Percentiles rank a stretch among this genome's conserved stretches.
phyloP scores from a whole-genome alignment of 2,888 invertebrate species.

The Acrobasis consociella region DNA sequence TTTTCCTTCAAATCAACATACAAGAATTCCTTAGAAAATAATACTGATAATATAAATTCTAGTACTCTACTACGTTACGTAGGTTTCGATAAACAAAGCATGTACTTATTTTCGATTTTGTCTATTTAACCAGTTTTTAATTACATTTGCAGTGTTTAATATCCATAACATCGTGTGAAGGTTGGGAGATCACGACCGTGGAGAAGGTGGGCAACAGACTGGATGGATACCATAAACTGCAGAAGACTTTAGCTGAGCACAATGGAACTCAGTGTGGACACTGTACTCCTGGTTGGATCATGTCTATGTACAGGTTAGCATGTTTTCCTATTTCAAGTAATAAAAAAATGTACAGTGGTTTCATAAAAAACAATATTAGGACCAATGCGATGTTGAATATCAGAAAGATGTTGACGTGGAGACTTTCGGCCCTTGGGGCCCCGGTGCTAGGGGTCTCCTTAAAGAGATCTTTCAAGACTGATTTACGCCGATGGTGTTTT shows the following conservation, averaged over 20 bases:
- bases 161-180: conserved; percentile 82
- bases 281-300: conserved; percentile 89
- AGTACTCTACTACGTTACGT: background rate
- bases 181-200: conserved; percentile 86
- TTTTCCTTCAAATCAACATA: too few relatives aligned
- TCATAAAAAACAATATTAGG: too few relatives aligned
- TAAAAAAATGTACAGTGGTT: too few relatives aligned
- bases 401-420: too few relatives aligned
- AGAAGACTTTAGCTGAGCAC: conserved; percentile 82
- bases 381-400: too few relatives aligned
- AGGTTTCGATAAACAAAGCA: background rate
- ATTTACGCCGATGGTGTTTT: too few relatives aligned
- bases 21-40: too few relatives aligned
- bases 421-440: too few relatives aligned
- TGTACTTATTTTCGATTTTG: background rate
- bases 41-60: too few relatives aligned
- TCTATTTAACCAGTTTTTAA: background rate
- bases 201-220: conserved; percentile 86
- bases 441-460: too few relatives aligned
- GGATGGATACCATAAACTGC: conserved; percentile 86
- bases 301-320: conserved; percentile 86
- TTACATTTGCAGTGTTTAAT: conserved; percentile 79
- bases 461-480: too few relatives aligned
- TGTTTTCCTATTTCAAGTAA: too few relatives aligned
- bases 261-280: conserved; percentile 89